These are phyloP conservation scores for Thalassaphorura encarpata DNA, from an alignment of 1,140 invertebrate genomes.

Conservation along the genomic window DNA sequence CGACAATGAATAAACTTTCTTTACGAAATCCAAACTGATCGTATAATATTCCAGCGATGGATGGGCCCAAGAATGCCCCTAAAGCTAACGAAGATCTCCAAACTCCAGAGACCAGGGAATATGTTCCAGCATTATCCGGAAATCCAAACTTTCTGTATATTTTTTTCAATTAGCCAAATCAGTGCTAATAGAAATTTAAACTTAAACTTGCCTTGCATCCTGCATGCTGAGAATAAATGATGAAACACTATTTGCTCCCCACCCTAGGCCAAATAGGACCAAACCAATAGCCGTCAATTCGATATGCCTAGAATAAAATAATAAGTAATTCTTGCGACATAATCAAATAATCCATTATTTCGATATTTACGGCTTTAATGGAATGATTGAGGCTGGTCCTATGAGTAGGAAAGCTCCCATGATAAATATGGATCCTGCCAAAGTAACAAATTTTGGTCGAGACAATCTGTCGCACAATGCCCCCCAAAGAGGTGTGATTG, in stretches of 20 bases:
- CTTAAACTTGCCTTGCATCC: conserved; percentile 45
- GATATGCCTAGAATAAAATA: background rate
- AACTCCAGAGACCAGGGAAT: conserved; percentile 67
- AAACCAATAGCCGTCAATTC: conserved; percentile 55
- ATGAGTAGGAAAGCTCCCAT: too few species aligned
- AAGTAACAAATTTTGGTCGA: too few species aligned
- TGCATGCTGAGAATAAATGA: conserved; percentile 66
- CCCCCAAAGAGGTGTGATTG: too few species aligned
- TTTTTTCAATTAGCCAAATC: too few species aligned
- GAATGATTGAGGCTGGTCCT: conserved; percentile 46
- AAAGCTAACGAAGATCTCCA: conserved; percentile 77
- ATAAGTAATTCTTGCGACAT: background rate
- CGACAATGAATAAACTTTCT: conserved; percentile 57
- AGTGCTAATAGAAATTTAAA: too few species aligned
- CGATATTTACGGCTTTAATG: conserved; percentile 46
- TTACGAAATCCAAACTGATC: conserved; percentile 60
- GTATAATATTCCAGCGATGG: conserved; percentile 60
- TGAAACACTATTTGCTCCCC: conserved; percentile 64
- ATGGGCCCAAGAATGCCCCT: conserved; percentile 69
- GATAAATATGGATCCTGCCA: too few species aligned
- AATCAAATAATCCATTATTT: too few species aligned
- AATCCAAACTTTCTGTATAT: conserved; percentile 54
- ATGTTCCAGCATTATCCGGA: conserved; percentile 68
- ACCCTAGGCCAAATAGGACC: conserved; percentile 63
- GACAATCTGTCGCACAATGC: too few species aligned